Evolutionary conservation across 2,888 invertebrate species (phyloP).

Genomic region (Atethmia centrago): DNA sequence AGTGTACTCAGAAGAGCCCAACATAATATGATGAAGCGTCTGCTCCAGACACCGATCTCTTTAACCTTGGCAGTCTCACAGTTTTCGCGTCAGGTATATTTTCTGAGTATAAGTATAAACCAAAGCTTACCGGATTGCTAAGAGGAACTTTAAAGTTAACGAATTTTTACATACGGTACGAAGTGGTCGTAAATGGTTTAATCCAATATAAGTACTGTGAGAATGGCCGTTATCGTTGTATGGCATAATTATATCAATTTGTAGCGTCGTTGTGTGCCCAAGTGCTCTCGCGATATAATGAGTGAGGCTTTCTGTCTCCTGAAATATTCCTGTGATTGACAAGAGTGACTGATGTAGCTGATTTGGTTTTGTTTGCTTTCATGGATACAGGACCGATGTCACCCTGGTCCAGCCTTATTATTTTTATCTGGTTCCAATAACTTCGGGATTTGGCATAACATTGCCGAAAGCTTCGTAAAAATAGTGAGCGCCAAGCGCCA

Average conservation of each 20-base stretch:
- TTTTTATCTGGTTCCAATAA: neutral
- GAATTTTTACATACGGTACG: slow-evolving; percentile 42
- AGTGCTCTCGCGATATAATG: slow-evolving; percentile 21
- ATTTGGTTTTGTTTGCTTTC: slow-evolving; percentile 20
- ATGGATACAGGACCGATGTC: slow-evolving; percentile 9
- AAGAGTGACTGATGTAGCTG: slow-evolving; percentile 6
- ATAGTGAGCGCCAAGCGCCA: neutral
- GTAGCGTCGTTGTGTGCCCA: slow-evolving; percentile 24
- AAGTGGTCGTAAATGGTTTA: slow-evolving; percentile 45
- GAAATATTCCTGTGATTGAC: neutral
- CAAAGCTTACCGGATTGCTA: slow-evolving; percentile 15
- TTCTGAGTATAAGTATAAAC: slow-evolving; percentile 20
- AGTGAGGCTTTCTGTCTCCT: slow-evolving; percentile 6
- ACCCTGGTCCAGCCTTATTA: neutral
- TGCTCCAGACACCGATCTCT: slow-evolving; percentile 8
- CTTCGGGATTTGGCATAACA: slow-evolving; percentile 1
- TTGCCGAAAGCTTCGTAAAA: neutral
- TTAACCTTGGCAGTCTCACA: slow-evolving; percentile 21
- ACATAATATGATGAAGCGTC: slow-evolving; percentile 18
- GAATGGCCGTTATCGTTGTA: slow-evolving; percentile 40
- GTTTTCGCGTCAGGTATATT: slow-evolving; percentile 22
- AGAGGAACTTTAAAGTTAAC: slow-evolving; percentile 32
- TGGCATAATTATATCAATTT: slow-evolving; percentile 13
- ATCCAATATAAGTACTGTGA: slow-evolving; percentile 37
- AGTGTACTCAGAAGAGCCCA: slow-evolving; percentile 15